Evolutionary conservation across 2,113 vertebrate genomes (phyloP).

Genomic region (Ptyas mucosa): DNA sequence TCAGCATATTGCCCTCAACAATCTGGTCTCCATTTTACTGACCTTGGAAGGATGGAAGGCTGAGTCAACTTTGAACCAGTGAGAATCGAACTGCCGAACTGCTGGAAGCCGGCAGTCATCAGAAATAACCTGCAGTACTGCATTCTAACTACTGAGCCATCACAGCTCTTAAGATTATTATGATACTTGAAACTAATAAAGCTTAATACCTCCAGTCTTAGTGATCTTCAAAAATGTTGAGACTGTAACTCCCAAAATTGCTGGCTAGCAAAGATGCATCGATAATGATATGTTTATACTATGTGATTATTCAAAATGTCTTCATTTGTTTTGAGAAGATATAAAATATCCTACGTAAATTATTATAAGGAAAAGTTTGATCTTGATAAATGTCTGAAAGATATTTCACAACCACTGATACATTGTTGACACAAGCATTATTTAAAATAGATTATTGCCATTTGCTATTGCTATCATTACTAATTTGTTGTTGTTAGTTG

Average conservation of each 20-base stretch:
- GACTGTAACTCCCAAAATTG: not conserved
- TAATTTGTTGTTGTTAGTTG: not conserved
- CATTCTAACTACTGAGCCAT: too few species aligned
- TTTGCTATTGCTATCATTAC: not conserved
- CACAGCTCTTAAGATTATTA: not conserved
- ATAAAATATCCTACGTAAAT: not conserved
- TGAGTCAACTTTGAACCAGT: too few species aligned
- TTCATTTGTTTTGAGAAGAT: not conserved
- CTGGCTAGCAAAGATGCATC: not conserved
- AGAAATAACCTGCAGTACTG: too few species aligned
- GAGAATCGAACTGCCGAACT: too few species aligned
- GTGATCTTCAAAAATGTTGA: not conserved
- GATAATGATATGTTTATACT: not conserved
- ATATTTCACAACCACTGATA: not conserved
- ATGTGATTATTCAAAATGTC: not conserved
- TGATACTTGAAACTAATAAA: not conserved
- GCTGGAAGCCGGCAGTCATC: too few species aligned
- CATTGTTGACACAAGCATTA: not conserved
- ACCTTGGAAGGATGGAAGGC: too few species aligned
- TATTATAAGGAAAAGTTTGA: not conserved
- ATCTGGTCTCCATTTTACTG: too few species aligned
- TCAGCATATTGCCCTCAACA: too few species aligned
- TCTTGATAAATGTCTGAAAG: not conserved
- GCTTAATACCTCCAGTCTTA: not conserved
- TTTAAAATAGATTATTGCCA: not conserved